A percentile compares a stretch with the other conserved stretches of the same genome.
phyloP scores from a whole-genome alignment of 2,113 vertebrate genomes.

The Megaceryle torquata region DNA sequence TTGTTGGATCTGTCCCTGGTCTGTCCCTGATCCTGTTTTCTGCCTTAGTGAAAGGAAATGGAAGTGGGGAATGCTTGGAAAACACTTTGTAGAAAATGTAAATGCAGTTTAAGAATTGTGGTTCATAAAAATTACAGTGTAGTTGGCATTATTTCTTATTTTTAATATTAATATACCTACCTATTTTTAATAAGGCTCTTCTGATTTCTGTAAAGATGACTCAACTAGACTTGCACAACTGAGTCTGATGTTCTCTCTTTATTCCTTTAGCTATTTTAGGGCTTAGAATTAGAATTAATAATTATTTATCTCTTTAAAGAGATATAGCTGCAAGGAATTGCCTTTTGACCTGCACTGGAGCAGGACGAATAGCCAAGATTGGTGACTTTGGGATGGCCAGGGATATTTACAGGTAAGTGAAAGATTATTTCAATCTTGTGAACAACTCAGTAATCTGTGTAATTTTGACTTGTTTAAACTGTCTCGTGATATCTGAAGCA shows the following conservation, averaged over 20 bases:
- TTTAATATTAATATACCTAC: neutral
- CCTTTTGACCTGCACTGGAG: constrained; percentile 84
- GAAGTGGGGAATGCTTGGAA: neutral
- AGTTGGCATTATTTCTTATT: neutral
- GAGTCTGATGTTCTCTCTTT: neutral
- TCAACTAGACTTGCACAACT: neutral
- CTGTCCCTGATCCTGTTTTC: neutral
- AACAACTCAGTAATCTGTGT: neutral
- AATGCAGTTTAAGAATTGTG: neutral
- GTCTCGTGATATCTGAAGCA: neutral
- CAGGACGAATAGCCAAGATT: constrained; percentile 86
- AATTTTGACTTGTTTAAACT: neutral
- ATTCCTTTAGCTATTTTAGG: neutral
- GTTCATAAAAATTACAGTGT: neutral
- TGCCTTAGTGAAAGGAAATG: neutral
- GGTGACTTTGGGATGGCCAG: constrained; percentile 94
- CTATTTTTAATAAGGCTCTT: neutral
- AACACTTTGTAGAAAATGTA: neutral
- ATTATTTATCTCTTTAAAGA: constrained; percentile 60
- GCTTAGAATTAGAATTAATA: neutral
- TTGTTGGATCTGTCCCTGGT: neutral
- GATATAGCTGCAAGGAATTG: constrained; percentile 93
- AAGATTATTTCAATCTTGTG: neutral
- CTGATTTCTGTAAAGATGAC: neutral
- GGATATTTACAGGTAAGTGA: constrained; percentile 86